Percentiles rank a stretch among this genome's conserved stretches.
Conservation (phyloP, 1,140 invertebrate genomes). For the Cydia pomonella region DNA sequence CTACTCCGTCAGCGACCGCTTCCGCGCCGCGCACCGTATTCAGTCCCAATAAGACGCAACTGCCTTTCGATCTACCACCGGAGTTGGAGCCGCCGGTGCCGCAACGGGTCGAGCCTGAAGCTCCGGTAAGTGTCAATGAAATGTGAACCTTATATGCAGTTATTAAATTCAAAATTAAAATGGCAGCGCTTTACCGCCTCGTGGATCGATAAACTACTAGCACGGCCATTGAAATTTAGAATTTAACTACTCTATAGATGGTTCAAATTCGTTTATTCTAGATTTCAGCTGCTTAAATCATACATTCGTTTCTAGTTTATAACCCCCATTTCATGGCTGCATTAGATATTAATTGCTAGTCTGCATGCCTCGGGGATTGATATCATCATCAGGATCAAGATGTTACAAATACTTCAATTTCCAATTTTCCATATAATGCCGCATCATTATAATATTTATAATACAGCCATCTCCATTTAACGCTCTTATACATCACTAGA, state of each 20-base stretch:
- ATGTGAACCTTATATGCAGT: background rate
- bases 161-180: background rate
- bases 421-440: background rate
- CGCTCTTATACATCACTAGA: background rate
- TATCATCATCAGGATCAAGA: background rate
- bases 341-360: background rate
- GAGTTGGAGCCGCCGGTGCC: constrained; percentile 59
- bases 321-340: background rate
- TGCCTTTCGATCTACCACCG: constrained; percentile 67
- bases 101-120: constrained; percentile 58
- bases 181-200: background rate
- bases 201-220: background rate
- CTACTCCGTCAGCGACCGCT: constrained; percentile 44
- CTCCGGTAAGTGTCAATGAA: constrained; percentile 47
- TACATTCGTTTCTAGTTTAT: background rate
- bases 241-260: background rate
- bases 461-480: background rate
- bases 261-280: background rate
- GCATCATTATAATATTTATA: background rate
- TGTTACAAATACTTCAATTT: background rate
- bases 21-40: constrained; percentile 71
- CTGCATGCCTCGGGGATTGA: background rate
- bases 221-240: background rate
- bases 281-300: background rate
- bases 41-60: constrained; percentile 72